A percentile compares a stretch with the other conserved stretches of the same genome.
Conservation (phyloP, 1,140 invertebrate genomes). For the Pinna nobilis region DNA sequence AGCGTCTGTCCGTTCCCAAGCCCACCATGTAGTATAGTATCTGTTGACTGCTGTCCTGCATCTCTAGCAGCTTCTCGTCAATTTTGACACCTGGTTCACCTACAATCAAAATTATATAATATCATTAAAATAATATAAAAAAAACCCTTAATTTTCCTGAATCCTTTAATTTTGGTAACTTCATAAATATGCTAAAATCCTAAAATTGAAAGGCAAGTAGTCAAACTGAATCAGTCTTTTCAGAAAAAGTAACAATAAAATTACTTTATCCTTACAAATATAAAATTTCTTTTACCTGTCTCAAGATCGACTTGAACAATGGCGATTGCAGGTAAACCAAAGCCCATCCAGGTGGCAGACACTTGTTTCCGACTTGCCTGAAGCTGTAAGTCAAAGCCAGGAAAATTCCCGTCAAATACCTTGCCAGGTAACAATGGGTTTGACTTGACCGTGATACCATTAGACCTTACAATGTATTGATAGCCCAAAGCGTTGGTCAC, state of each 20-base stretch:
- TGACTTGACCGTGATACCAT: conserved; percentile 56
- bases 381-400: conserved; percentile 56
- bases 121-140: too few species aligned
- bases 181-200: too few species aligned
- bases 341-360: conserved; percentile 59
- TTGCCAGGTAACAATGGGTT: conserved; percentile 57
- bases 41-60: conserved; percentile 35
- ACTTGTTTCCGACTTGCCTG: conserved; percentile 33
- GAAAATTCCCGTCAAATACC: conserved; percentile 55
- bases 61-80: neutral
- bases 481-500: conserved; percentile 49
- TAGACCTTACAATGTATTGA: conserved; percentile 40
- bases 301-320: conserved; percentile 28
- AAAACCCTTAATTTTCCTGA: too few species aligned
- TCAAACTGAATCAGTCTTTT: too few species aligned
- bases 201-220: too few species aligned
- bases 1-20: conserved; percentile 62
- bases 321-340: conserved; percentile 44
- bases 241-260: too few species aligned
- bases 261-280: neutral
- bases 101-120: too few species aligned
- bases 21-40: conserved; percentile 58
- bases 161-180: too few species aligned
- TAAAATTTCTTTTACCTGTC: conserved; percentile 14
- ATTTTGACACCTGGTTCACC: conserved; percentile 25